Evolutionary conservation across 2,888 invertebrate species (phyloP).

Genomic region (Neoascia interrupta): DNA sequence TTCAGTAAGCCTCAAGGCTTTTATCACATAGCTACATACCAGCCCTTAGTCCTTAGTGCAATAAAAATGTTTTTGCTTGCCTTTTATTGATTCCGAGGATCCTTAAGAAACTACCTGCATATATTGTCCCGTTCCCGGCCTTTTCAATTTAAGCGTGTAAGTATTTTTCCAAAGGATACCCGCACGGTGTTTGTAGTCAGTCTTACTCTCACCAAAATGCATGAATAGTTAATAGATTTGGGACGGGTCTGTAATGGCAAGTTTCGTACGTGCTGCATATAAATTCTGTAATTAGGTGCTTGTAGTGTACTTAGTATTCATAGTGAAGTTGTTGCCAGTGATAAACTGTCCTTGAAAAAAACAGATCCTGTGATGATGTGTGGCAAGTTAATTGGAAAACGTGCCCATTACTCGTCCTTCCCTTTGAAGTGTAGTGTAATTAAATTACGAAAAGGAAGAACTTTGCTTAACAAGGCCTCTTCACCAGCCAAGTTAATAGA

Average conservation of each 20-base stretch:
- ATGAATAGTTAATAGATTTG: constrained; percentile 41
- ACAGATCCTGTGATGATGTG: neutral
- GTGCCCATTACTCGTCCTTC: constrained; percentile 23
- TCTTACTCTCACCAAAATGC: neutral
- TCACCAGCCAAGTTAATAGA: no score
- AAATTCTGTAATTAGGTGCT: constrained; percentile 22
- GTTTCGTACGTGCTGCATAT: constrained; percentile 34
- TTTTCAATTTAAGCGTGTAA: no score
- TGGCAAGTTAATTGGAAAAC: constrained; percentile 53
- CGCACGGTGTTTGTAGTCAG: neutral
- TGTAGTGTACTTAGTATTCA: constrained; percentile 49
- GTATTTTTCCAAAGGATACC: constrained; percentile 12
- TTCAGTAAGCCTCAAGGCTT: no score
- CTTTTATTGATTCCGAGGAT: constrained; percentile 26
- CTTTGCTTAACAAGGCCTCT: no score
- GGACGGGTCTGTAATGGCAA: constrained; percentile 22
- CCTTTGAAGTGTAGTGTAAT: constrained; percentile 15
- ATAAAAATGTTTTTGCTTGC: constrained; percentile 1
- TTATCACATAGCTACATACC: no score
- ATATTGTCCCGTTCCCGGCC: constrained; percentile 21
- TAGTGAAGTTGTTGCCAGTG: constrained; percentile 23
- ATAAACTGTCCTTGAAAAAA: constrained; percentile 32
- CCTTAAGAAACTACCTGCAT: constrained; percentile 41
- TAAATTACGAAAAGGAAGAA: constrained; percentile 19
- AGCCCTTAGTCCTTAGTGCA: no score